Conservation (phyloP, 1,140 invertebrate species). For the Apocrypta bakeri region DNA sequence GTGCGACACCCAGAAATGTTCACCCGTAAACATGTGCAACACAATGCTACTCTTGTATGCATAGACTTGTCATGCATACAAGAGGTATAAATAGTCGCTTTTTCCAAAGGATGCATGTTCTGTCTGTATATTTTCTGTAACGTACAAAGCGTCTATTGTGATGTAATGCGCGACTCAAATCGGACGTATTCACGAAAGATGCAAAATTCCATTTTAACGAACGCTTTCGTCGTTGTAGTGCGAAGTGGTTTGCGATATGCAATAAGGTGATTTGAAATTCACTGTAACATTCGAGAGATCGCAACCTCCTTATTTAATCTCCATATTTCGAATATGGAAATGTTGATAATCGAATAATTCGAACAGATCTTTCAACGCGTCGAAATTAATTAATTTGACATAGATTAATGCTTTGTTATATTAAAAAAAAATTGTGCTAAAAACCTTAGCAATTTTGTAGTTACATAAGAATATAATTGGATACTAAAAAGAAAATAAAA, state of each 20-base stretch:
- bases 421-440: not conserved
- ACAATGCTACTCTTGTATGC: not conserved
- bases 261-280: not conserved
- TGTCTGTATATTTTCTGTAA: not conserved
- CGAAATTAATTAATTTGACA: not conserved
- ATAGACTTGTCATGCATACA: not conserved
- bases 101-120: not conserved
- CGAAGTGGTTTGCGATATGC: not conserved
- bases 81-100: not conserved
- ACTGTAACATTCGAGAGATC: not conserved
- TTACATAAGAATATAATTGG: not conserved
- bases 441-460: not conserved
- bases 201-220: slow-evolving; percentile 24
- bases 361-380: not conserved
- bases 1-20: not conserved
- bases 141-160: not conserved
- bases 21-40: not conserved
- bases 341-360: not conserved
- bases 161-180: not conserved
- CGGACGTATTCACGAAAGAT: not conserved
- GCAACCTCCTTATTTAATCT: not conserved
- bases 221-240: not conserved
- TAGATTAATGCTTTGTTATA: not conserved
- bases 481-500: not conserved
- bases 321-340: not conserved